These are phyloP conservation scores for Natator depressus DNA, from an alignment of 2,113 vertebrate species.

Conservation along the genomic window DNA sequence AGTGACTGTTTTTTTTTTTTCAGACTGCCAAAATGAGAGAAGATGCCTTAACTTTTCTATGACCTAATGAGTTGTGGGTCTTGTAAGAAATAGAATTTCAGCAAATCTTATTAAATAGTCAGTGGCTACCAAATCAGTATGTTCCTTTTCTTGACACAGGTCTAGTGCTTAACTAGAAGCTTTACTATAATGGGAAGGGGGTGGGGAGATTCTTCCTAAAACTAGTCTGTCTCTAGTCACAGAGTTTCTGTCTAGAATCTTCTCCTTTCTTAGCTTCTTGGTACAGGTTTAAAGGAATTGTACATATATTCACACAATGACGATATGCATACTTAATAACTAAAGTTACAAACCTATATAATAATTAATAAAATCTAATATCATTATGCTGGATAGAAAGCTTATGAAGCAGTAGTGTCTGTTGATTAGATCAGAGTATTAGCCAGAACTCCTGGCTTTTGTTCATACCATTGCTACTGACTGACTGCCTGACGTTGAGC, in stretches of 20 bases:
- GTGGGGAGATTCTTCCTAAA: not conserved
- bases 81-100: not conserved
- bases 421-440: not conserved
- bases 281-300: not conserved
- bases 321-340: not conserved
- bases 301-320: not conserved
- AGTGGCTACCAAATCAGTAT: not conserved
- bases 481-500: not conserved
- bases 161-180: not conserved
- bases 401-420: not conserved
- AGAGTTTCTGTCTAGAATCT: constrained; percentile 10
- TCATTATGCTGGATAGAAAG: not conserved
- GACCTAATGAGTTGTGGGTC: not conserved
- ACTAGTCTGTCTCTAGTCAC: not conserved
- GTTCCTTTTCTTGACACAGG: not conserved
- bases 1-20: not conserved
- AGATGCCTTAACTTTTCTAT: not conserved
- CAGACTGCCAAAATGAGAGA: not conserved
- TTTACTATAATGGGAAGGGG: fast-evolving
- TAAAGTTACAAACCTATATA: not conserved
- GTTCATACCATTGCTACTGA: not conserved
- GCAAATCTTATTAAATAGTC: not conserved
- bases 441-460: not conserved
- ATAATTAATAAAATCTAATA: not conserved
- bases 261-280: not conserved